These are phyloP conservation scores for Dolichoris vasculosae DNA, from an alignment of 1,140 invertebrate genomes.

Conservation along the genomic window DNA sequence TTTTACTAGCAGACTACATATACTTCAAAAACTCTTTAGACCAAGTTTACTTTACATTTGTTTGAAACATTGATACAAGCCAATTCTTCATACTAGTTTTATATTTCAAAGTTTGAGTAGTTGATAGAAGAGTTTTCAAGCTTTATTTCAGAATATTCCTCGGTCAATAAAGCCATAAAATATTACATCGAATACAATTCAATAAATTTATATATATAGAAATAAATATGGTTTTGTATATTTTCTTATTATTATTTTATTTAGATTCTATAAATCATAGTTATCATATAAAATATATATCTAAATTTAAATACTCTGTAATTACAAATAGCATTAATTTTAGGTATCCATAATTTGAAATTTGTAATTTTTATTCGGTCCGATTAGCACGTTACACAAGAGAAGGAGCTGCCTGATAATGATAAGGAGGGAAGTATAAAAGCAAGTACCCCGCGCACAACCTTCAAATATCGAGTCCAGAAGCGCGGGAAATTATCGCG, in stretches of 20 bases:
- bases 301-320: no score
- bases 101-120: constrained; percentile 37
- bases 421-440: no score
- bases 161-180: constrained; percentile 43
- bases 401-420: no score
- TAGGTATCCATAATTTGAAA: no score
- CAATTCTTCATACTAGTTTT: constrained; percentile 40
- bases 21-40: constrained; percentile 18
- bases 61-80: constrained; percentile 39
- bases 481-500: no score
- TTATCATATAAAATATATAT: not conserved
- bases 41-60: constrained; percentile 39
- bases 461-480: no score
- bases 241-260: constrained; percentile 19
- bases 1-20: not conserved
- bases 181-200: constrained; percentile 22
- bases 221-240: not conserved
- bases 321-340: no score
- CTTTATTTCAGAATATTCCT: constrained; percentile 38
- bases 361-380: no score
- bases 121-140: constrained; percentile 39
- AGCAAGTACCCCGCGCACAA: no score
- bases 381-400: no score
- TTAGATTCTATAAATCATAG: not conserved
- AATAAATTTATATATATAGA: constrained; percentile 35